Evolutionary conservation across 2,113 vertebrate species (phyloP).

Genomic region (Prunella himalayana): DNA sequence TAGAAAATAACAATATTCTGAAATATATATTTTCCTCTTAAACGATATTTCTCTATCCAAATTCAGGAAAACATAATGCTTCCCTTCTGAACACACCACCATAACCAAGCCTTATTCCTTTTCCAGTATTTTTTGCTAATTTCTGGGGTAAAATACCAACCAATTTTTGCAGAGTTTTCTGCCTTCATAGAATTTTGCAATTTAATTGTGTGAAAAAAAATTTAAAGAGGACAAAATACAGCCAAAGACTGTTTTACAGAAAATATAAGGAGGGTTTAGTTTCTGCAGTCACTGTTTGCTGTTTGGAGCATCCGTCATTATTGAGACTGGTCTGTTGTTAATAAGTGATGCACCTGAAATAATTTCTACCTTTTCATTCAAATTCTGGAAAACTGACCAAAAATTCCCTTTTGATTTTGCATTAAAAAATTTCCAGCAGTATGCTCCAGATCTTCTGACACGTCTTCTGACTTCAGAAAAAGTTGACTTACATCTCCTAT

Average conservation of each 20-base stretch:
- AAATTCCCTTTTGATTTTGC: background rate
- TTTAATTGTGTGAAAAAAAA: background rate
- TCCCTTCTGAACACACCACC: rapidly evolving
- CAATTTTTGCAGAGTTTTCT: background rate
- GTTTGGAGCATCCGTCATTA: background rate
- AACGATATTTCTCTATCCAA: background rate
- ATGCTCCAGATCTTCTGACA: background rate
- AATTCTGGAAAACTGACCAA: background rate
- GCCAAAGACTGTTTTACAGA: background rate
- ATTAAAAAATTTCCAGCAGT: background rate
- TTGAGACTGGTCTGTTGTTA: background rate
- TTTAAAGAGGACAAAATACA: background rate
- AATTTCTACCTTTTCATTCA: background rate
- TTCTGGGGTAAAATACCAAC: background rate
- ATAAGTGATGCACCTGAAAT: background rate
- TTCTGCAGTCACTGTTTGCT: background rate
- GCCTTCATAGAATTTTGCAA: background rate
- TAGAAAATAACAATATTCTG: background rate
- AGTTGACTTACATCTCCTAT: background rate
- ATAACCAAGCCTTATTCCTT: background rate
- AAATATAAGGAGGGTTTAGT: rapidly evolving
- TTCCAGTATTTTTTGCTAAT: background rate
- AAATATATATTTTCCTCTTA: background rate
- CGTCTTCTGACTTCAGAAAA: background rate
- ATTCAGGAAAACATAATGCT: background rate